These are phyloP conservation scores for Polymixis lichenea DNA, from an alignment of 2,888 invertebrate genomes.

Conservation along the genomic window DNA sequence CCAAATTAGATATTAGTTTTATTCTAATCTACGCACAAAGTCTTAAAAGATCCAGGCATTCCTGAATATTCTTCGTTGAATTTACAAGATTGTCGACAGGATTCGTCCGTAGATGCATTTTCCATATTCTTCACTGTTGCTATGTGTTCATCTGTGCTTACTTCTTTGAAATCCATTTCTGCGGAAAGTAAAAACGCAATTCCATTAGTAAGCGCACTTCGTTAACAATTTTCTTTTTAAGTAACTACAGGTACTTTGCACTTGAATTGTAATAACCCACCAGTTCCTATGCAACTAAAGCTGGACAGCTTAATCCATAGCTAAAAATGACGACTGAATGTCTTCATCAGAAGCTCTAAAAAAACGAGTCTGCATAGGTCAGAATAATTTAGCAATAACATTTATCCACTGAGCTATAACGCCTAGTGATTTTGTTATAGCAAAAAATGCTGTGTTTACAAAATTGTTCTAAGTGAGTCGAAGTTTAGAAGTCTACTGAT, in stretches of 20 bases:
- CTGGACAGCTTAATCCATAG: neutral
- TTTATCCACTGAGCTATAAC: neutral
- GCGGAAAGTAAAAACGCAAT: neutral
- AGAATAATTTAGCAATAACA: too few relatives aligned
- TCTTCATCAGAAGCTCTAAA: neutral
- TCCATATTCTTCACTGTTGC: constrained; percentile 60
- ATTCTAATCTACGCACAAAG: constrained; percentile 62
- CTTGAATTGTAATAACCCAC: neutral
- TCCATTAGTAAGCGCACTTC: neutral
- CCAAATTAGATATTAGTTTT: neutral
- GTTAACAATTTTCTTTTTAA: neutral
- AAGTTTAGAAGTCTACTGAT: neutral
- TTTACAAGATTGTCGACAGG: constrained; percentile 29
- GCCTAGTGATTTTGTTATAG: neutral
- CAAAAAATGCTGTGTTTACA: neutral
- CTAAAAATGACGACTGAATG: neutral
- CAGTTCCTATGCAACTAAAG: neutral
- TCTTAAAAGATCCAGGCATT: constrained; percentile 68
- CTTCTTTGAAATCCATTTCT: constrained; percentile 55
- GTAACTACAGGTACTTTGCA: neutral
- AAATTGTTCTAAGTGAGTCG: neutral
- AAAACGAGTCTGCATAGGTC: neutral
- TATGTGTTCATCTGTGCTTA: constrained; percentile 58
- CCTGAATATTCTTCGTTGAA: constrained; percentile 66
- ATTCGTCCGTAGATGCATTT: constrained; percentile 54